Evolutionary conservation across 1,140 invertebrate species (phyloP), one percentile per base, ranked within the genome.

Genomic region (Solen grandis): DNA sequence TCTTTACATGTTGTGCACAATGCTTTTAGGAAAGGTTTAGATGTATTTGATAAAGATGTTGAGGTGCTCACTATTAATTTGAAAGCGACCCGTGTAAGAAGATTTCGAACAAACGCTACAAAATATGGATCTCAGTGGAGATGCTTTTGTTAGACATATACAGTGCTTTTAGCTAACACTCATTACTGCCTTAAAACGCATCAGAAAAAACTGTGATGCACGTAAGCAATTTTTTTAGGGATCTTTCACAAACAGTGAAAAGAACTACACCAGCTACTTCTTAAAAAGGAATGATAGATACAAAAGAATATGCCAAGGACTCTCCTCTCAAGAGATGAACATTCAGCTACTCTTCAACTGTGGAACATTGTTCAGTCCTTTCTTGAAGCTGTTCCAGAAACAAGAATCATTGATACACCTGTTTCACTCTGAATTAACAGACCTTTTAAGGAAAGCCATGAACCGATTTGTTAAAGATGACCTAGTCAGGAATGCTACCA

Each of bases 11-110:
- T 10, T 3, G 36, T 66, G 16, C 63, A 66, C 33, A 66, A 66
- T 38, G 63, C 63, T 19, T 66, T 66, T 33, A 66, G 63, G 29
- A 66, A n/a, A n/a, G n/a, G n/a, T n/a, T n/a, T n/a, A n/a, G n/a
- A n/a, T n/a, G n/a, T n/a, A n/a, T n/a, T n/a, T n/a, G n/a, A n/a
- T n/a, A n/a, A n/a, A n/a, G n/a, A n/a, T n/a, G n/a, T n/a, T n/a
- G n/a, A n/a, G n/a, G n/a, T n/a, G n/a, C n/a, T n/a, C n/a, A n/a
- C n/a, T n/a, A n/a, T n/a, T n/a, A n/a, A n/a, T n/a, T n/a, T 25
- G 46, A 66, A 41, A 38, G 22, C 22, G 35, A 66, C 29, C 33
- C 63, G 16, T 36, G 33, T 27, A 38, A 46, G 63, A 66, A 38
- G 36, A 41, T 41, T 66, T 66, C 29, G 29, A 14, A 13, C 2